Evolutionary conservation across 2,113 vertebrate species (phyloP).

Genomic region (Patagioenas fasciata): DNA sequence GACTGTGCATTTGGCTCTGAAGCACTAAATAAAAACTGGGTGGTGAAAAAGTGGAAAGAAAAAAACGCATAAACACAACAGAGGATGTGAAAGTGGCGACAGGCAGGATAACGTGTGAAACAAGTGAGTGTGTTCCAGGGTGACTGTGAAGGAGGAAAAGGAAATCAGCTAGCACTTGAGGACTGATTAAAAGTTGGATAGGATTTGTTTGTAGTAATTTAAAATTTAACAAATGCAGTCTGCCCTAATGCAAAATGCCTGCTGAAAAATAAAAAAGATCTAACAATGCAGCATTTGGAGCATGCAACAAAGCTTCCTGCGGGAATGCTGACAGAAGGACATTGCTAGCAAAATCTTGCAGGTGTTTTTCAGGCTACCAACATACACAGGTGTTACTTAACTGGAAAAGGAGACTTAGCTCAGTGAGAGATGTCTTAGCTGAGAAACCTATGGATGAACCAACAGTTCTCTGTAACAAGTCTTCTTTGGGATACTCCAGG

Average conservation of each 20-base stretch:
- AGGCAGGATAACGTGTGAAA: neutral
- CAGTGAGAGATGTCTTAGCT: neutral
- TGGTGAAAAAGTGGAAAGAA: neutral
- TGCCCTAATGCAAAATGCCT: neutral
- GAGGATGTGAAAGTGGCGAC: neutral
- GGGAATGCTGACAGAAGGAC: neutral
- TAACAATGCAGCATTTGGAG: neutral
- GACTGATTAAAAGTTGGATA: neutral
- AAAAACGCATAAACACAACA: rapidly evolving
- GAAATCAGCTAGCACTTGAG: neutral
- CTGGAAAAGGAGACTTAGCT: neutral
- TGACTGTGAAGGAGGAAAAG: neutral
- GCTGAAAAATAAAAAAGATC: neutral
- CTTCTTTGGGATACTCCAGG: neutral
- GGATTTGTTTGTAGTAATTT: neutral
- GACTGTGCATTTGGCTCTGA: neutral
- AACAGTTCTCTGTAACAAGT: neutral
- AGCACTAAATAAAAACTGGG: neutral
- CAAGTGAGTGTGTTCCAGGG: neutral
- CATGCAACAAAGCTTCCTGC: neutral
- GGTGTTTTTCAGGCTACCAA: neutral
- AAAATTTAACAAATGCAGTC: neutral
- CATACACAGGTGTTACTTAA: neutral
- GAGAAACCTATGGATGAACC: neutral
- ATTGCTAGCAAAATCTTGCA: neutral